Base-by-base conservation (phyloP, 92 coral and sea anemone species). In the Muricea muricata region DNA sequence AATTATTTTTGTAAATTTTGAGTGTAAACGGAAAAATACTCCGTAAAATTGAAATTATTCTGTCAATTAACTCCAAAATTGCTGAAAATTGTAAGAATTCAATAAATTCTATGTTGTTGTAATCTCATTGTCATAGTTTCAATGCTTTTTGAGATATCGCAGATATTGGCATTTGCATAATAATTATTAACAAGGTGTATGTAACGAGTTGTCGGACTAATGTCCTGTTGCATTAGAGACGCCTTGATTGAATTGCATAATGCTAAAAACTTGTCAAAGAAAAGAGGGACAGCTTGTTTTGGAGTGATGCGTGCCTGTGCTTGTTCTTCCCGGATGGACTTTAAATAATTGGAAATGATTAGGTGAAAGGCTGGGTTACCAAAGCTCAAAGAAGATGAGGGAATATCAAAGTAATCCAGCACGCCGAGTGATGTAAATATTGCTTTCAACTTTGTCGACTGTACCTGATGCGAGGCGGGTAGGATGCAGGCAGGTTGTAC, bases 391-490 rank as follows among this genome's bases (percentile, higher is more conserved):
- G 75, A 0, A 34, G 75, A 65, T 17, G 40, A 0, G 15, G 1
- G 0, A 0, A 4, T 50, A 34, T 6, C 75, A 0, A 50, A 69
- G 28, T 9, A 28, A 83, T 33, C 87, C 70, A 34, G 25, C 25
- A 37, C 8, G 26, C 68, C 34, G 10, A 69, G 46, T 37, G 74
- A 67, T 37, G 74, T 34, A 69, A 75, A 84, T 24, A 61, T 84
- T 23, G 76, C 33, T 26, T 79, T 37, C 13, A 84, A 76, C 21
- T 61, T 76, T 81, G 13, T 89, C 94, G 45, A 82, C 87, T 10
- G 91, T 91, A 6, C 92, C 94, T 20, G 89, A 88, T 32, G 92
- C 88, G 33, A 91, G 80, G 17, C 82, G 81, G 52, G 92, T 73
- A 25, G 88, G 92, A 80, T 90, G 89, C n/a, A 65, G 54, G 75